Evolutionary conservation across 2,797 vertebrate species (phyloP).

Genomic region (Takifugu ocellatus): DNA sequence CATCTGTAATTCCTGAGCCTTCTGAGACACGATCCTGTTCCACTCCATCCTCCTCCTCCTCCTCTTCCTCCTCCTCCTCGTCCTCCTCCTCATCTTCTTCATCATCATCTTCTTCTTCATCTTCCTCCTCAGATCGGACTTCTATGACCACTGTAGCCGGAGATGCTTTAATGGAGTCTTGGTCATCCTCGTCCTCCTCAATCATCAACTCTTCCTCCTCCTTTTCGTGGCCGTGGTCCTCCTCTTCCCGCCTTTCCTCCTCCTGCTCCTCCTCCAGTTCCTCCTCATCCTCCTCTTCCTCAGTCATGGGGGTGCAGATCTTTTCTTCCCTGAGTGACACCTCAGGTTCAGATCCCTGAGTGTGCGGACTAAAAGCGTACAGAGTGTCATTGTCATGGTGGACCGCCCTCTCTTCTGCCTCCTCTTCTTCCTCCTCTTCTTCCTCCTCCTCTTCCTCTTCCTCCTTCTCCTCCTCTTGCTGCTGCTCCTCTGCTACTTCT

Average conservation of each 20-base stretch:
- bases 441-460: slow-evolving; percentile 66
- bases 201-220: slow-evolving; percentile 50
- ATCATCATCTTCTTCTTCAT: slow-evolving; percentile 61
- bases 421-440: slow-evolving; percentile 63
- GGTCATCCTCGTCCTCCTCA: slow-evolving; percentile 63
- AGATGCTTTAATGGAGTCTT: slow-evolving; percentile 79
- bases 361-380: slow-evolving; percentile 52
- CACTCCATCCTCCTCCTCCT: slow-evolving; percentile 75
- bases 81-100: slow-evolving; percentile 77
- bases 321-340: slow-evolving; percentile 59
- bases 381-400: slow-evolving; percentile 47
- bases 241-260: slow-evolving; percentile 30
- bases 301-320: slow-evolving; percentile 44
- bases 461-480: slow-evolving; percentile 51
- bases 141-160: slow-evolving; percentile 86
- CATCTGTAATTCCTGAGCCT: slow-evolving; percentile 85
- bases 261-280: slow-evolving; percentile 46
- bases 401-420: slow-evolving; percentile 45
- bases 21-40: slow-evolving; percentile 81
- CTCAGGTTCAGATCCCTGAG: slow-evolving; percentile 68
- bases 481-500: slow-evolving; percentile 48
- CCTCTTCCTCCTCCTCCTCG: slow-evolving; percentile 79
- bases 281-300: slow-evolving; percentile 54
- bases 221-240: slow-evolving; percentile 36
- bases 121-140: slow-evolving; percentile 68